phyloP scores from a whole-genome alignment of 2,888 invertebrate species.

The Heliconius erato region DNA sequence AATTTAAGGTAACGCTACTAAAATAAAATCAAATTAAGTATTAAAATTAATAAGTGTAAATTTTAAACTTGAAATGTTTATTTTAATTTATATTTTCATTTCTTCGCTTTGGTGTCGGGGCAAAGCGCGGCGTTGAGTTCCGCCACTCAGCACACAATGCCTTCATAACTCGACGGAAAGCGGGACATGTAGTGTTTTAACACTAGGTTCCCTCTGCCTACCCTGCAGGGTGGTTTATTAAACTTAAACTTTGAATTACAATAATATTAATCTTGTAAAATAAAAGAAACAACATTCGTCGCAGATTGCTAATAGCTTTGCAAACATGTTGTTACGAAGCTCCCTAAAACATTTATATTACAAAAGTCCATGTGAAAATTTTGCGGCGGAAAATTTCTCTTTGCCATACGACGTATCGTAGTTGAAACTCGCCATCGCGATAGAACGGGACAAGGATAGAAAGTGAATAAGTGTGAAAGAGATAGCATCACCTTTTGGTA shows the following conservation, averaged over 20 bases:
- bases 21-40: too few species aligned
- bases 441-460: slow-evolving; percentile 64
- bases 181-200: too few species aligned
- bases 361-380: slow-evolving; percentile 66
- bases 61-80: too few species aligned
- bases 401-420: slow-evolving; percentile 80
- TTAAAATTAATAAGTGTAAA: background rate
- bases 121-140: too few species aligned
- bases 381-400: slow-evolving; percentile 70
- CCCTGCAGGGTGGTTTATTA: too few species aligned
- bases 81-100: too few species aligned
- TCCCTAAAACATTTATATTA: slow-evolving; percentile 61
- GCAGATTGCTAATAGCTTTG: slow-evolving; percentile 74
- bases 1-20: background rate
- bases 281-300: slow-evolving; percentile 63
- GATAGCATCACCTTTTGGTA: slow-evolving; percentile 77
- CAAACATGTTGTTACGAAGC: slow-evolving; percentile 67
- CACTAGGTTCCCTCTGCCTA: too few species aligned
- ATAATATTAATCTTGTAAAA: slow-evolving; percentile 28
- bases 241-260: background rate
- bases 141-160: too few species aligned
- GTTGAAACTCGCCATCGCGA: slow-evolving; percentile 70
- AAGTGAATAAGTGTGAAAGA: slow-evolving; percentile 60
- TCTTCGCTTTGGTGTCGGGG: too few species aligned
- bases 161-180: too few species aligned